phyloP scores from a whole-genome alignment of 2,113 vertebrate species.

The Platysteira castanea region DNA sequence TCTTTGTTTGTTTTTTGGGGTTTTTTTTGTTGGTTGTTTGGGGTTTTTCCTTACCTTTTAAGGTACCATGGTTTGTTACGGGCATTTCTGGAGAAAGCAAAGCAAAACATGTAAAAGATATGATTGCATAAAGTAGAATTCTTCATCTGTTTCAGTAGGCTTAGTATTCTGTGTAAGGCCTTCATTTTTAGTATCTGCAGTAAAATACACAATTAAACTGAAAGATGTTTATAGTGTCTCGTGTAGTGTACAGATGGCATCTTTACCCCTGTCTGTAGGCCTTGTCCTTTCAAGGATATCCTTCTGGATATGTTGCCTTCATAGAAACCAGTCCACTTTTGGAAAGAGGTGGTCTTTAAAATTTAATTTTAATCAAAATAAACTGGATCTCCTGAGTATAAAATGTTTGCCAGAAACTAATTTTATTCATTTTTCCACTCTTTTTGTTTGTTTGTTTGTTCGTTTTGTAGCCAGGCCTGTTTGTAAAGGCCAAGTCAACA shows the following conservation, averaged over 20 bases:
- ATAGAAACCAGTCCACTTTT: slow-evolving; percentile 19
- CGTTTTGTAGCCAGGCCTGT: neutral
- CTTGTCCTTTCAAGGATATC: slow-evolving; percentile 31
- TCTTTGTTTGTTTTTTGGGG: no score
- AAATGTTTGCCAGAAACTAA: slow-evolving; percentile 27
- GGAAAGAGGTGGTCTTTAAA: slow-evolving; percentile 49
- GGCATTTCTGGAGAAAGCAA: neutral
- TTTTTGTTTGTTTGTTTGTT: neutral
- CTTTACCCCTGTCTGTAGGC: neutral
- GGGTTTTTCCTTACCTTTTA: neutral
- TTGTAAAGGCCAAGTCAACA: slow-evolving; percentile 51
- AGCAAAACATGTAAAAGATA: neutral
- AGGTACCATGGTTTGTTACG: rapidly evolving
- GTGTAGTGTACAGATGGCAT: slow-evolving; percentile 36
- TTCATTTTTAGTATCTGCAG: neutral
- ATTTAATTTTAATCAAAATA: slow-evolving; percentile 64
- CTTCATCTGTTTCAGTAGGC: neutral
- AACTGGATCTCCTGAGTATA: slow-evolving; percentile 8
- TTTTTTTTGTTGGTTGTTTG: neutral
- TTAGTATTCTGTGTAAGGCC: neutral
- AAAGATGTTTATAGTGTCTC: neutral
- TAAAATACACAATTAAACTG: neutral
- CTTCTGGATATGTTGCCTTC: slow-evolving; percentile 8
- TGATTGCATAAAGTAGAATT: neutral
- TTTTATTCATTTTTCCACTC: slow-evolving; percentile 24